These are phyloP conservation scores for Chaetorhynchus papuensis DNA, from an alignment of 2,113 vertebrate species.

Conservation along the genomic window DNA sequence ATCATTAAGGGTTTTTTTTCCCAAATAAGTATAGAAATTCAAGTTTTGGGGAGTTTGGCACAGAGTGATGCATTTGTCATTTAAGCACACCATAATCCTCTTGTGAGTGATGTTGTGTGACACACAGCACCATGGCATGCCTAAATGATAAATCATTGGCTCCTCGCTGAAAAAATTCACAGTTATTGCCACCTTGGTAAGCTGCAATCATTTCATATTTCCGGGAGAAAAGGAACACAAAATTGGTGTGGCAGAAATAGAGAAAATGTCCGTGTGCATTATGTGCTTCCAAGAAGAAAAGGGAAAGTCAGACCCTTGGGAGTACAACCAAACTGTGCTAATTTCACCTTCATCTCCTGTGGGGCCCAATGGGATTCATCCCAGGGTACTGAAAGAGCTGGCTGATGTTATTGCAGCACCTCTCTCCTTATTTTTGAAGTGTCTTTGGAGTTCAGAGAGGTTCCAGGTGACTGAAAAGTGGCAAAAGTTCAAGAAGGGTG, in stretches of 20 bases:
- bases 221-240: slow-evolving; percentile 11
- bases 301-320: background rate
- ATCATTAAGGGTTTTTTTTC: background rate
- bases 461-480: background rate
- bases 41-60: background rate
- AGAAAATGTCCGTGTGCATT: background rate
- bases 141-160: background rate
- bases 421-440: background rate
- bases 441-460: background rate
- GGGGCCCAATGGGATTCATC: background rate
- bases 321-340: background rate
- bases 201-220: background rate
- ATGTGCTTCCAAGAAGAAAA: background rate
- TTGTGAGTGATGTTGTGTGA: background rate
- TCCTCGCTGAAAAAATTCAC: background rate
- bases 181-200: background rate
- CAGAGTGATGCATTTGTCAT: background rate
- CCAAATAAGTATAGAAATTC: background rate
- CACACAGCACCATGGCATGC: background rate
- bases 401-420: background rate
- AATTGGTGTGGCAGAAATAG: background rate
- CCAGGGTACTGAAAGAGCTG: background rate
- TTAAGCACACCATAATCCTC: background rate
- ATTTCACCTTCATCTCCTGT: background rate
- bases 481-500: background rate